Evolutionary conservation across 2,797 vertebrate species (phyloP), one percentile per base, ranked within the genome.

Genomic region (Neosilurus hyrtlii): DNA sequence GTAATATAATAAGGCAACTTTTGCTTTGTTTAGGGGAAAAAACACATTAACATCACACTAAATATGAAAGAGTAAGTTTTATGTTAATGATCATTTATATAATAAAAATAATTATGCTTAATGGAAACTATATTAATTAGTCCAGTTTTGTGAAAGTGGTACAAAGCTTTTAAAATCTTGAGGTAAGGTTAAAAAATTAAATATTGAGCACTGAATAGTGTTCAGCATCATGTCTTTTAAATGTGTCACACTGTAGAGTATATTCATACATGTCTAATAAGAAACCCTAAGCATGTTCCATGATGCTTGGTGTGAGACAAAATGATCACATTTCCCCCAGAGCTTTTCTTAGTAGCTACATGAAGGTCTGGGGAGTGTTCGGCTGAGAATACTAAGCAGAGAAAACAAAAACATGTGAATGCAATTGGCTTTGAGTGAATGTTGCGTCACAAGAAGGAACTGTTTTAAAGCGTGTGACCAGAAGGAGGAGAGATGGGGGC

Each of bases 391-490:
- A 67, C 20, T 16, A 71, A 81, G 37, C 65, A 30, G 52, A 80
- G 11, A 49, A 30, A 35, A 68, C 18, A 16, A 30, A 35, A 56
- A 3, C 56, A 59, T 2, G 15, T 8, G 77, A 68, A 52, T 30
- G 26, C 78, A 73, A 59, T 54, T 82, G 80, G 70, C 79, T 79
- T 85, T 72, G 86, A 82, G 80, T 68, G 68, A 78, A 30, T 63
- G 75, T 87, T 85, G 83, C 76, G 52, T 91, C 87, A 91, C 88
- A 90, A 86, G 86, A 83, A 86, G 75, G 80, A 89, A 86, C 85
- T 88, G 88, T 91, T 89, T 84, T 67, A 63, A 86, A 87, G 61
- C 88, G 82, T 90, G 88, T 91, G 89, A 92, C 90, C 83, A 75
- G 4, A 87, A 78, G 84, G 54, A 61, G 18, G 26, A 82, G 59